These are phyloP conservation scores for Lanius ludovicianus DNA, from an alignment of 2,113 vertebrate genomes.

Conservation along the genomic window DNA sequence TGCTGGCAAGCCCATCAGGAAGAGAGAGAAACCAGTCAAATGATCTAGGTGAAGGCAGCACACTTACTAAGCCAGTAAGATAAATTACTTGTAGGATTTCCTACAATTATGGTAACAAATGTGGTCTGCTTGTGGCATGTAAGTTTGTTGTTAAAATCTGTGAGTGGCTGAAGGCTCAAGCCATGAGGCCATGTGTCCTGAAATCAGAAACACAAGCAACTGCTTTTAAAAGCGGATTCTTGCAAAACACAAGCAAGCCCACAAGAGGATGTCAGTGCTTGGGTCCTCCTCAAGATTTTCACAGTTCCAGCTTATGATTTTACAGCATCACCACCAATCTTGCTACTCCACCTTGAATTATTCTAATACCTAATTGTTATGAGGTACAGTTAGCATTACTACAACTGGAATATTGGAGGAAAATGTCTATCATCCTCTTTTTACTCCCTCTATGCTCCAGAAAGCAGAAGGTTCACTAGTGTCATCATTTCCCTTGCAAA, in stretches of 20 bases:
- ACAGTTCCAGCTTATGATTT: neutral
- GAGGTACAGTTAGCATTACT: neutral
- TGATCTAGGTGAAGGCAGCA: neutral
- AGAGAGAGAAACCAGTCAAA: neutral
- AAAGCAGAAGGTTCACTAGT: neutral
- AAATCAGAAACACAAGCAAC: neutral
- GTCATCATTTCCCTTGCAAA: neutral
- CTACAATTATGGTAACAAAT: neutral
- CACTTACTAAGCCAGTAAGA: neutral
- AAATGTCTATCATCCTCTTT: neutral
- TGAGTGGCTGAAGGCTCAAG: neutral
- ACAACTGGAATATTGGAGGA: neutral
- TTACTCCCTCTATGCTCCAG: neutral
- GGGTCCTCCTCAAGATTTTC: neutral
- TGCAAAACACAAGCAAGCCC: neutral
- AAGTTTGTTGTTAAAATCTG: neutral
- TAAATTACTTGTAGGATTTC: neutral
- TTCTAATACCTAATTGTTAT: neutral
- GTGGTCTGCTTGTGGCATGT: rapidly evolving
- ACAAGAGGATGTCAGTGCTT: neutral
- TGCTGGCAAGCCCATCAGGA: rapidly evolving
- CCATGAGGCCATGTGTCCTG: neutral
- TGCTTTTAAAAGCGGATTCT: neutral
- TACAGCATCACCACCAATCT: neutral
- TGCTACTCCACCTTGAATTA: neutral